These are phyloP conservation scores for Nephrocerus scutellatus DNA, from an alignment of 2,888 invertebrate genomes.

Conservation along the genomic window DNA sequence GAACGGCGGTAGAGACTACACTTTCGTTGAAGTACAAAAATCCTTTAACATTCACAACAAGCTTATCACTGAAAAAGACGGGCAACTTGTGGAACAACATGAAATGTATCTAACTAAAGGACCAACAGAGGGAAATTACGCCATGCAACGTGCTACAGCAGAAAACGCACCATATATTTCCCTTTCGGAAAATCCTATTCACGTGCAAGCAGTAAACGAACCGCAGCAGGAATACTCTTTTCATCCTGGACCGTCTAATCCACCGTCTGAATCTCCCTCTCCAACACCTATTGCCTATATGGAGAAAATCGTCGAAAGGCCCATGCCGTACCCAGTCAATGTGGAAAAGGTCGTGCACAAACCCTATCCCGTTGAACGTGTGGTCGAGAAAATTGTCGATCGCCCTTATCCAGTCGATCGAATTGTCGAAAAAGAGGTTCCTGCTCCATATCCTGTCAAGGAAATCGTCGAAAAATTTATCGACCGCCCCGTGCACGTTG, in stretches of 20 bases:
- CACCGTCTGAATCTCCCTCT: too few species aligned
- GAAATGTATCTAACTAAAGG: conserved; percentile 27
- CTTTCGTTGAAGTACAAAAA: conserved; percentile 59
- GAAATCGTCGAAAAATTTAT: conserved; percentile 43
- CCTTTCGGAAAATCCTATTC: conserved; percentile 33
- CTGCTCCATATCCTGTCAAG: conserved; percentile 47
- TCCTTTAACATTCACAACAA: conserved; percentile 51
- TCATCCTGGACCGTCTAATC: conserved; percentile 15
- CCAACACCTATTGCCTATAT: too few species aligned
- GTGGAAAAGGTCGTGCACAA: conserved; percentile 48
- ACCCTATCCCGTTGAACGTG: conserved; percentile 51
- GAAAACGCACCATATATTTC: conserved; percentile 24
- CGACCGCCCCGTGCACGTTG: conserved; percentile 43
- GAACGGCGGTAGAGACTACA: conserved; percentile 48
- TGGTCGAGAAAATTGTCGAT: conserved; percentile 49
- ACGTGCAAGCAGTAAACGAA: conserved; percentile 29
- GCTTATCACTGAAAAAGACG: conserved; percentile 43
- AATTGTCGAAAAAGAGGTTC: conserved; percentile 53
- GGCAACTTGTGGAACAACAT: conserved; percentile 38
- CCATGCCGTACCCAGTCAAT: conserved; percentile 47
- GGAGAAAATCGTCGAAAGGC: conserved; percentile 28
- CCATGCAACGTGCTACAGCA: conserved; percentile 3
- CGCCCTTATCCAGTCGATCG: conserved; percentile 29
- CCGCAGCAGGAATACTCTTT: conserved; percentile 25
- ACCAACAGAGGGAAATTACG: neutral